Evolutionary conservation across 2,113 vertebrate genomes (phyloP), one percentile per base, ranked within the genome.

Genomic region (Scophthalmus maximus): DNA sequence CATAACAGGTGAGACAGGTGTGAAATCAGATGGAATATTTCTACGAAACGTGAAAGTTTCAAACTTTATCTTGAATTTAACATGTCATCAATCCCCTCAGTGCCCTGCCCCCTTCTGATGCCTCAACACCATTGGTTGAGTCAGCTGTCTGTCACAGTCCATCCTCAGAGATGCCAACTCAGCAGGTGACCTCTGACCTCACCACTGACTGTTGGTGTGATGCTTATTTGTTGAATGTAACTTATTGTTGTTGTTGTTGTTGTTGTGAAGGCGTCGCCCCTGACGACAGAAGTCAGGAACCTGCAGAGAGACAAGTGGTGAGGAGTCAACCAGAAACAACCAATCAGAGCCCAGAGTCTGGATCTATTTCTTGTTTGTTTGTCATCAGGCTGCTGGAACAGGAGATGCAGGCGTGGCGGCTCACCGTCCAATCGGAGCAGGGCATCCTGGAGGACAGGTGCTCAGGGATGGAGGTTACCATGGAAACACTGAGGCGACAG

Each of bases 351-450:
- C n/a, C n/a, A 26, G 4, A 15, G 49, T 12, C 0, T 51, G 49
- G 49, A 49, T 17, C 3, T 6, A 26, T 23, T 1, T 18, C 6
- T 11, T 32, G 32, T 4, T 9, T 34, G 3, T 38, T 11, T 32
- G 2, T 58, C 3, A 20, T 8, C 81, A 97, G 96, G 85, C 63
- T 94, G 58, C 73, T 96, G 78, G 94, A 94, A 78, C 92, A 94
- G 50, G 85, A 95, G 53, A 81, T 96, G 71, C 87, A 88, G 73
- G 90, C 72, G 0, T 90, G 88, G 93, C 93, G 88, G 69, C 74
- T 90, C 17, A 83, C 93, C n/a, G 77, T 94, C 32, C 92, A 92
- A 82, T 91, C 93, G 23, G 89, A 95, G 52, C 91, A 91, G 1
- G 61, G 84, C 34, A 65, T 69, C 58, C 93, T 97, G 68, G 91